Evolutionary conservation across 2,113 vertebrate species (phyloP).

Genomic region (Hemiprocne comata): DNA sequence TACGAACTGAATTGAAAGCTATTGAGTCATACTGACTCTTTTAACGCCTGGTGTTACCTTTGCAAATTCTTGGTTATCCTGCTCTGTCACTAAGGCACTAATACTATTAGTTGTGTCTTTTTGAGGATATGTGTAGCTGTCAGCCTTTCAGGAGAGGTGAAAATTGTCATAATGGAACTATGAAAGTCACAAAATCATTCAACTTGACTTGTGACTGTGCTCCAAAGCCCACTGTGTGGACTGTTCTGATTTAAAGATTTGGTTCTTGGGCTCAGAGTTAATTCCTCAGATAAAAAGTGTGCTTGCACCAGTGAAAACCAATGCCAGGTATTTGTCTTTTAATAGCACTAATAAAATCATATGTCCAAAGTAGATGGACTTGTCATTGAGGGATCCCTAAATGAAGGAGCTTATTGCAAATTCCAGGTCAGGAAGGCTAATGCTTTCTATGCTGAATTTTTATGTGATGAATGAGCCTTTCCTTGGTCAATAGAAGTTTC

Average conservation of each 20-base stretch:
- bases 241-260: not conserved
- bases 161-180: not conserved
- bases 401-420: not conserved
- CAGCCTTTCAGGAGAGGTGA: not conserved
- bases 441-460: not conserved
- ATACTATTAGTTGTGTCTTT: not conserved
- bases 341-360: not conserved
- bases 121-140: not conserved
- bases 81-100: not conserved
- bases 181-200: not conserved
- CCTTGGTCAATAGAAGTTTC: not conserved
- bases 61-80: not conserved
- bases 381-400: not conserved
- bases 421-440: not conserved
- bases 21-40: not conserved
- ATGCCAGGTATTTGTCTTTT: not conserved
- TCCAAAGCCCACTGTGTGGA: not conserved
- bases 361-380: not conserved
- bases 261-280: not conserved
- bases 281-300: not conserved
- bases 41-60: not conserved
- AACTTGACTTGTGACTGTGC: not conserved
- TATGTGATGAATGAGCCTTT: not conserved
- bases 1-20: not conserved
- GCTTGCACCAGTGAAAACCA: not conserved